A percentile compares a stretch with the other conserved stretches of the same genome.
phyloP scores from a whole-genome alignment of 2,888 invertebrate species.

The Eupithecia dodoneata region DNA sequence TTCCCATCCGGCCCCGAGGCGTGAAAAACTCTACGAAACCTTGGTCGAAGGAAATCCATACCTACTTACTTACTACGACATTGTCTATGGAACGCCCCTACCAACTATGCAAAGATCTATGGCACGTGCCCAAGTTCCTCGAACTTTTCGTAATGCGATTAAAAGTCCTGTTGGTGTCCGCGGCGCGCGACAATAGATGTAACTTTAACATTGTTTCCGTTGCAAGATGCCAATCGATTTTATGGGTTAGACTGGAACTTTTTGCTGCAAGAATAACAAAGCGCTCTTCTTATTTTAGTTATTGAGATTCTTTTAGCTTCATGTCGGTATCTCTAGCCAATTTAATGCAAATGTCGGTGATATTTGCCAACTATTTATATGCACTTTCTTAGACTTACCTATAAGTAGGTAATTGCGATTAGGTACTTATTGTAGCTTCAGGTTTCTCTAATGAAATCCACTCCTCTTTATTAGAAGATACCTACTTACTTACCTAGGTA shows the following conservation, averaged over 20 bases:
- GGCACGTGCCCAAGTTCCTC: slow-evolving; percentile 48
- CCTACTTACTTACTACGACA: slow-evolving; percentile 1
- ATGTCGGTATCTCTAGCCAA: neutral
- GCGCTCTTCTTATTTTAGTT: neutral
- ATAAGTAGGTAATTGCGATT: neutral
- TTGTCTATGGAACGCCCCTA: neutral
- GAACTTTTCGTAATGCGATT: slow-evolving; percentile 66
- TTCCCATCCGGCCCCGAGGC: neutral
- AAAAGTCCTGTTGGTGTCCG: slow-evolving; percentile 61
- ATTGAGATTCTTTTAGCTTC: neutral
- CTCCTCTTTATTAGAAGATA: neutral
- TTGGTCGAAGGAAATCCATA: neutral
- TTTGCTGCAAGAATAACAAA: slow-evolving; percentile 11
- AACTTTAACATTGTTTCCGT: slow-evolving; percentile 67
- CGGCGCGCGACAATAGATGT: slow-evolving; percentile 63
- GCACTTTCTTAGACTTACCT: neutral
- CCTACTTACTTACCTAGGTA: neutral
- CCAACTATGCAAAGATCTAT: slow-evolving; percentile 46
- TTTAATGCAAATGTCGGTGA: neutral
- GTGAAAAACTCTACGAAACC: neutral
- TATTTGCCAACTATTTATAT: neutral
- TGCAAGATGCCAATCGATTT: slow-evolving; percentile 41
- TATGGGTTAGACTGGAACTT: slow-evolving; percentile 30
- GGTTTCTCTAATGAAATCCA: neutral
- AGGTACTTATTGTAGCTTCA: neutral